These are phyloP conservation scores for Pomatostomus ruficeps DNA, from an alignment of 2,113 vertebrate genomes.

Conservation along the genomic window DNA sequence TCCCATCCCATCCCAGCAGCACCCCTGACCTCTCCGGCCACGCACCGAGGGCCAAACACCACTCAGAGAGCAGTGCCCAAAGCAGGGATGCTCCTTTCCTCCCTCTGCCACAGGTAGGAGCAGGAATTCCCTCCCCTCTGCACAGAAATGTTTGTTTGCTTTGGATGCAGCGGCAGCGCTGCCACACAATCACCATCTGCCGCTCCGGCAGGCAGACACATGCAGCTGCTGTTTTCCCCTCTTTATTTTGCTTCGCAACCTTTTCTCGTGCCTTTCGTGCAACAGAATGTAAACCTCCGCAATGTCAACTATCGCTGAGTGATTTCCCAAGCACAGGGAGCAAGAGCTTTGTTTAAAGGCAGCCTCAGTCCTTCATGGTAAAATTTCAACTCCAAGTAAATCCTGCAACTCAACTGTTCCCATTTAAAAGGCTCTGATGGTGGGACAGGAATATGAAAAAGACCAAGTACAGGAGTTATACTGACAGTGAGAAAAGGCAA, in stretches of 20 bases:
- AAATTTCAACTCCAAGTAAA: not conserved
- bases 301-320: not conserved
- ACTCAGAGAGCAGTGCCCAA: not conserved
- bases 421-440: rapidly evolving
- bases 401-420: rapidly evolving
- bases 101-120: not conserved
- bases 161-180: not conserved
- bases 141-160: not conserved
- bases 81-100: not conserved
- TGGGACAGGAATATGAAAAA: not conserved
- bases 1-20: not conserved
- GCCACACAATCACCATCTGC: not conserved
- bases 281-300: not conserved
- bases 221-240: not conserved
- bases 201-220: not conserved
- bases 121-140: not conserved
- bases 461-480: not conserved
- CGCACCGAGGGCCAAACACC: not conserved
- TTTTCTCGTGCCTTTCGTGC: not conserved
- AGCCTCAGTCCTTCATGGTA: not conserved
- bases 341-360: not conserved
- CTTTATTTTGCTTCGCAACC: not conserved
- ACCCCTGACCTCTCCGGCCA: not conserved
- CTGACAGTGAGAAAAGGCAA: rapidly evolving
- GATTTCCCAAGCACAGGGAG: not conserved